Conservation (phyloP, 2,113 vertebrate genomes). For the Bombycilla garrulus region DNA sequence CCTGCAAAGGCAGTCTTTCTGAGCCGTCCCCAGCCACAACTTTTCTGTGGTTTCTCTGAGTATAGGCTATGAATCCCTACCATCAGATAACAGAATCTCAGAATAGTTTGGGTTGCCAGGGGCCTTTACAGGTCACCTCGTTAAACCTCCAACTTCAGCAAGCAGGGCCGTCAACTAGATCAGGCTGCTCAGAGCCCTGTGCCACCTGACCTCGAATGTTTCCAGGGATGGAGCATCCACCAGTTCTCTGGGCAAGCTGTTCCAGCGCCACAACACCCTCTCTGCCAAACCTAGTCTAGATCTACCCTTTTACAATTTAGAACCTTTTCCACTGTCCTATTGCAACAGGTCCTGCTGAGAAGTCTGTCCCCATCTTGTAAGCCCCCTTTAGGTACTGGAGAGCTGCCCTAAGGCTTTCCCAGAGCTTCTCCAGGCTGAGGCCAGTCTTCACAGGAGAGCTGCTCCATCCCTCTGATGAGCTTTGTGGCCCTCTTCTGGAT, state of each 20-base stretch:
- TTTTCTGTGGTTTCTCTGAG: not conserved
- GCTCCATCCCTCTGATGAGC: not conserved
- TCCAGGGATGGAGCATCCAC: not conserved
- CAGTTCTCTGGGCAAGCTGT: not conserved
- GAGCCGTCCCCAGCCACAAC: not conserved
- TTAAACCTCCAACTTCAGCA: not conserved
- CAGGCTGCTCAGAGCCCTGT: not conserved
- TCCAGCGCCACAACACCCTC: not conserved
- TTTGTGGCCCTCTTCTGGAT: not conserved
- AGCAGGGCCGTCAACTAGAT: not conserved
- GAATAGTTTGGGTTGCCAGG: not conserved
- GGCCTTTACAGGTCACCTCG: not conserved
- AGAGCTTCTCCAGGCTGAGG: not conserved
- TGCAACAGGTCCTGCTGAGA: not conserved
- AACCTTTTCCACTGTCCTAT: not conserved
- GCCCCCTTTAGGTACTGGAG: not conserved
- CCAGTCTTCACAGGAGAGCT: not conserved
- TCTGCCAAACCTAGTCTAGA: not conserved
- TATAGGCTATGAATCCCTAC: not conserved
- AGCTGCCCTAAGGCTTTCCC: accelerated
- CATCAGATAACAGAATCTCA: not conserved
- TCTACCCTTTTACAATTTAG: not conserved
- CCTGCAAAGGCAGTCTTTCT: not conserved
- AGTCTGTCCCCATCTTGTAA: not conserved
- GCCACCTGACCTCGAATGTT: too few species aligned